A percentile compares a stretch with the other conserved stretches of the same genome.
Conservation (phyloP, 2,888 invertebrate genomes). For the Cheilosia grossa region DNA sequence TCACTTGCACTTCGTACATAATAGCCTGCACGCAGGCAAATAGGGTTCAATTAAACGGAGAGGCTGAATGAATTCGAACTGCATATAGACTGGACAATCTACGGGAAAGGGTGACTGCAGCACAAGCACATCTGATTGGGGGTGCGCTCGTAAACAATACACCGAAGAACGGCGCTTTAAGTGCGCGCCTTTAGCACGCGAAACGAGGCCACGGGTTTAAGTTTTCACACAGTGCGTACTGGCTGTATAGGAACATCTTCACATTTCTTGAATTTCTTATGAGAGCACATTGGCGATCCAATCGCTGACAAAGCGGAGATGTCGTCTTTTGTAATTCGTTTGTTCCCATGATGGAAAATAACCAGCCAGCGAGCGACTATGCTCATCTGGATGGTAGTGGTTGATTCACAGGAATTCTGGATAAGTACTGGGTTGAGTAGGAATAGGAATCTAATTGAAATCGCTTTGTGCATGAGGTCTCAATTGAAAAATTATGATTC, state of each 20-base stretch:
- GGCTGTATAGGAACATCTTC: neutral
- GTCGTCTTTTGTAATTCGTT: constrained; percentile 6
- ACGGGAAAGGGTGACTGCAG: constrained; percentile 8
- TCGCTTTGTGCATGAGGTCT: constrained; percentile 23
- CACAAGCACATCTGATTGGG: neutral
- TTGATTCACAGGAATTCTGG: constrained; percentile 32
- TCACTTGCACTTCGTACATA: no score
- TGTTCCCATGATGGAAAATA: constrained; percentile 44
- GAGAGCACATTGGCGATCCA: neutral
- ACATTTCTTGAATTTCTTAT: neutral
- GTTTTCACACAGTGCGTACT: neutral
- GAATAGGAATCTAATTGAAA: constrained; percentile 13
- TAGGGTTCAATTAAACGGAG: constrained; percentile 34
- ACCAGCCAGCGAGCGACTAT: constrained; percentile 1
- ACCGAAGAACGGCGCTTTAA: neutral
- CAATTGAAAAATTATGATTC: constrained; percentile 36
- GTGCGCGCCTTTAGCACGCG: neutral
- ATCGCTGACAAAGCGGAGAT: constrained; percentile 10
- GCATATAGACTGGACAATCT: neutral
- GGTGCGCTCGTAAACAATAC: neutral
- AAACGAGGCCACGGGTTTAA: neutral
- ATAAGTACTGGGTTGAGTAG: constrained; percentile 26
- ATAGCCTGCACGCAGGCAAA: neutral
- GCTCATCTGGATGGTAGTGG: constrained; percentile 2
- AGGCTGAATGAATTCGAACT: neutral